Percentiles rank a stretch among this genome's conserved stretches.
phyloP scores from a whole-genome alignment of 2,888 invertebrate genomes.

The Eulithis prunata region DNA sequence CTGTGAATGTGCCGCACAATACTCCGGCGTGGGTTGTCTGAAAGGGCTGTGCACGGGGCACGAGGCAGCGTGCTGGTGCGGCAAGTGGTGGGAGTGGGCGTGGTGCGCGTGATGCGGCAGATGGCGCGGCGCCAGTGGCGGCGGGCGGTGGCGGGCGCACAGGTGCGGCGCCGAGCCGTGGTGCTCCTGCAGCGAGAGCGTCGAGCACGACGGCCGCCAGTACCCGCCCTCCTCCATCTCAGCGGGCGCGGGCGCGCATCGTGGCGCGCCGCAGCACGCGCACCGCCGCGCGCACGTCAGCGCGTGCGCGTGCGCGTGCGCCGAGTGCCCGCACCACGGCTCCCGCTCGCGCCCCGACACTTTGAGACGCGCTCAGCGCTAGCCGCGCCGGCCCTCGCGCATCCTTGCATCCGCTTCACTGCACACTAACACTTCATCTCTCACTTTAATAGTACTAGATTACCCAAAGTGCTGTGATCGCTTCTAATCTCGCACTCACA shows the following conservation, averaged over 20 bases:
- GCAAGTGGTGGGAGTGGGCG: slow-evolving; percentile 63
- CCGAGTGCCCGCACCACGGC: slow-evolving; percentile 82
- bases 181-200: slow-evolving; percentile 77
- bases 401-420: slow-evolving; percentile 72
- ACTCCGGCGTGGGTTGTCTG: slow-evolving; percentile 84
- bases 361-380: slow-evolving; percentile 68
- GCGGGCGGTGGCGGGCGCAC: slow-evolving; percentile 77
- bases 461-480: slow-evolving; percentile 46
- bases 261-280: slow-evolving; percentile 83
- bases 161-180: slow-evolving; percentile 77
- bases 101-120: slow-evolving; percentile 62
- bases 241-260: slow-evolving; percentile 63
- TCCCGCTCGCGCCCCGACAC: slow-evolving; percentile 83
- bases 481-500: slow-evolving; percentile 48
- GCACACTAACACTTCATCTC: slow-evolving; percentile 37
- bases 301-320: slow-evolving; percentile 70
- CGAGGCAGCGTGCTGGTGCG: slow-evolving; percentile 75
- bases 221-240: slow-evolving; percentile 82
- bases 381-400: slow-evolving; percentile 59
- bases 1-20: slow-evolving; percentile 80
- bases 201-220: slow-evolving; percentile 81
- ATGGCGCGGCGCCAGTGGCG: slow-evolving; percentile 72
- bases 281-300: slow-evolving; percentile 82
- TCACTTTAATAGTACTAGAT: slow-evolving; percentile 24
- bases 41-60: slow-evolving; percentile 92